Base-by-base conservation (phyloP, 2,888 invertebrate species). In the Meliscaeva auricollis region DNA sequence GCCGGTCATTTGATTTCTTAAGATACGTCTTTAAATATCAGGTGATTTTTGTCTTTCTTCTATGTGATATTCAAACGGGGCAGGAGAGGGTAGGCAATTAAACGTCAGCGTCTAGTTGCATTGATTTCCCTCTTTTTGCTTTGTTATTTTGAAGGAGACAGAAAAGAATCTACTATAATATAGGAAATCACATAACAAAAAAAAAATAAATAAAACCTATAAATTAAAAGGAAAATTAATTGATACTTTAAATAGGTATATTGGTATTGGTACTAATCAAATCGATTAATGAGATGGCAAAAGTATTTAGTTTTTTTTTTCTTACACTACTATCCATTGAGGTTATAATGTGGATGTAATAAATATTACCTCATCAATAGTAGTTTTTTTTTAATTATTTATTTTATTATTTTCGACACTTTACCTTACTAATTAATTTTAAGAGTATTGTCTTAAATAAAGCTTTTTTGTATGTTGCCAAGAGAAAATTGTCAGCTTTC, bases 1-100 rank as follows among this genome's bases (percentile, higher is more conserved):
- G 66, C 58, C 75, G 66, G 60, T 48, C 62, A 66, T 41, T 56
- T 80, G 68, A 76, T 84, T 75, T 74, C 79, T 44, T 46, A n/a
- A 60, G 83, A 78, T 83, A 74, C 50, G 62, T 83, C 69, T 83
- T 69, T 48, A 22, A 15, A 77, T 73, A 78, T 79, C 74, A 64
- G 26, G 60, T 50, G 48, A 48, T 3, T 58, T 60, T 52, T 15
- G 64, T 52, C 22, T 46, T n/a, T 35, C n/a, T 38, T 38, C 20
- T 41, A 13, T 15, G n/a, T 62, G 30, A 35, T 20, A 9, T 22
- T 52, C 52, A 56, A 17, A 15, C 11, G 17, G 11, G 3, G 46
- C n/a, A 13, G 60, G 38, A 11, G 32, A 3, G 32, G 17, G 30
- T 50, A 64, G 26, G 70, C 76, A 80, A 76, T 80, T 84, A 84